Evolutionary conservation across 2,797 vertebrate species (phyloP), one percentile per base, ranked within the genome.

Genomic region (Astyanax mexicanus): DNA sequence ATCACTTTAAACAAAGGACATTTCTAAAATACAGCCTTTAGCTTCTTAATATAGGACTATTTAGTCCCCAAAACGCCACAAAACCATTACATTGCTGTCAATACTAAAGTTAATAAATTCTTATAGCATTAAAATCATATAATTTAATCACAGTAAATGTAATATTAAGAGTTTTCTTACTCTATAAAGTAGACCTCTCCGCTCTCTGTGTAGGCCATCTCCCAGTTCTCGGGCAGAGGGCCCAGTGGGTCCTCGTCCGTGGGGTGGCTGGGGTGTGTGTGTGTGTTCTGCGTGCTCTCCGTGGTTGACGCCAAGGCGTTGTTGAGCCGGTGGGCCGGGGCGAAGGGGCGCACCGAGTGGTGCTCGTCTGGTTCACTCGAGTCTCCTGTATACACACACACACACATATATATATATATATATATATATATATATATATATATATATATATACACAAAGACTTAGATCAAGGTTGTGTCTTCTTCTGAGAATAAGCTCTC

Each of bases 171-270:
- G 10, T 27, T n/a, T 38, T 52, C 82, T 79, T 93, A 99, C 97
- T 99, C 98, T 96, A 99, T 99, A 85, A 96, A 99, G 93, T 99
- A 99, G 96, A 98, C 96, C 97, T 99, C 98, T 90, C 98, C 98
- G 1, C 94, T 98, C 94, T 99, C 97, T 1, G 98, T 99, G 94
- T 96, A 99, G 90, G 98, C 98, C 97, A 99, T 99, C 96, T 99
- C 98, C 98, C 97, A 99, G 94, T 97, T 98, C 78, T 97, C 96
- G 32, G 98, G 97, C 92, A 99, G 94, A 92, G 96, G 95, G 92
- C 96, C 98, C 91, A 96, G 92, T 47, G 92, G 95, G 88, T 98
- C 97, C 96, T 94, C 94, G 66, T 96, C 95, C 75, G 93, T 86
- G 93, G 96, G 96, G 94, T 96, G 95, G 94, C 90, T 92, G 84